Base-by-base conservation (phyloP, 2,797 vertebrate genomes). In the Argentina silus region DNA sequence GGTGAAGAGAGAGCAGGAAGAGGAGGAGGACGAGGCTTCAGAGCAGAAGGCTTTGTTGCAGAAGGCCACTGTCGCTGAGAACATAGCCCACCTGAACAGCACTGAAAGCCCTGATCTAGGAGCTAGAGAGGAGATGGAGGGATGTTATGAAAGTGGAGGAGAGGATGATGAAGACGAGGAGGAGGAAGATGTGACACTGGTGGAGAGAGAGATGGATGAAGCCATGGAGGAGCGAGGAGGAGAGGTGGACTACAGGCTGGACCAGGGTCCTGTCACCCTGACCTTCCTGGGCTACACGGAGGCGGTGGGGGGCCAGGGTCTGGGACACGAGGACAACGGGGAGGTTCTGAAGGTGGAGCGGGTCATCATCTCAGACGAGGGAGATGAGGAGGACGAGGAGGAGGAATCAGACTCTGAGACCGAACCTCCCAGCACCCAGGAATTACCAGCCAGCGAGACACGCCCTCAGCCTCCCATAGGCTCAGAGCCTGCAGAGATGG, bases 211-310 rank as follows among this genome's bases (percentile, higher is more conserved):
- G 51, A 62, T 23, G 23, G 7, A 19, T 5, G 27, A 4, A 36
- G 27, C 27, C 27, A 19, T 71, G 4, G 10, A 59, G 62, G 64
- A 67, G 3, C 73, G 78, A 6, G 80, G 73, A 27, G 57, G 21
- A 43, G 60, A 77, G 59, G 70, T 64, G 5, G 60, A 72, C 47
- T 68, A 44, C 62, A 74, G 47, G 21, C 23, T 83, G 68, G 85
- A 88, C 19, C 82, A 91, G 15, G 79, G 79, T 15, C 86, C 91
- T 0, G 86, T 93, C 59, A 90, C 88, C 0, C 90, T 94, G 6
- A 68, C 91, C 45, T 94, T 93, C 85, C 74, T 93, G 80, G 93
- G 91, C 74, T 93, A 93, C 70, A 10, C 81, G 2, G 89, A 92
- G 7, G 76, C 69, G 19, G 14, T 70, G 14, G 45, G 66, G 0